Percentiles rank a stretch among this genome's conserved stretches.
Conservation (phyloP, 2,113 vertebrate genomes). For the Nesogale talazaci region DNA sequence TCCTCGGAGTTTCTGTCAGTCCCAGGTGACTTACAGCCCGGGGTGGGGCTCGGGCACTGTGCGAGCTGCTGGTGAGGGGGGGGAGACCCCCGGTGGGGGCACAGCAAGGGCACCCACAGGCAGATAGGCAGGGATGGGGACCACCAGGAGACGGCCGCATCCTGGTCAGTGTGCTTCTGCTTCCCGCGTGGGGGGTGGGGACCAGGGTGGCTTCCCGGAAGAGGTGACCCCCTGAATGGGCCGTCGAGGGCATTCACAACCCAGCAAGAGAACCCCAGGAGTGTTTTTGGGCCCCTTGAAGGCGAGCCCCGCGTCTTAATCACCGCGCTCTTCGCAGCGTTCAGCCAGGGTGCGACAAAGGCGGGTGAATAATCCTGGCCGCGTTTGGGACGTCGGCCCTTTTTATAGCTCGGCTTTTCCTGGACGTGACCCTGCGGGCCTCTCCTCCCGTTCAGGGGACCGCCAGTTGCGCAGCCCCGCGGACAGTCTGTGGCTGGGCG, state of each 20-base stretch:
- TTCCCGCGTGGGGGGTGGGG: neutral
- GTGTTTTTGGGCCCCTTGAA: slow-evolving; percentile 64
- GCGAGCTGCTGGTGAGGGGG: neutral
- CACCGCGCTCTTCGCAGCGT: slow-evolving; percentile 72
- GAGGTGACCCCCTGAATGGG: neutral
- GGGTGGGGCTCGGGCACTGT: neutral
- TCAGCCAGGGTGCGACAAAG: slow-evolving; percentile 66
- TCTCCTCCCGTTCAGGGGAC: neutral
- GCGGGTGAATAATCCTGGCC: slow-evolving; percentile 64
- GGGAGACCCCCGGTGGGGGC: neutral
- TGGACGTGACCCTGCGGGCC: neutral
- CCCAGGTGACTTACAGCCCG: slow-evolving; percentile 7
- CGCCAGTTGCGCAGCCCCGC: neutral
- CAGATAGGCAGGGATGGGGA: neutral
- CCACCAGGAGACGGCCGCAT: too few species aligned
- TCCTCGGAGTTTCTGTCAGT: slow-evolving; percentile 60
- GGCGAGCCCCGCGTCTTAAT: slow-evolving; percentile 67
- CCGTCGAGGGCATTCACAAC: neutral
- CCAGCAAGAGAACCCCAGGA: neutral
- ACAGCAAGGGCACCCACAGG: neutral
- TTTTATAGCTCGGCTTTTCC: slow-evolving; percentile 72
- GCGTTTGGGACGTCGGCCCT: slow-evolving; percentile 65
- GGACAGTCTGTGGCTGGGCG: neutral
- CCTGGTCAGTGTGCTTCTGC: too few species aligned
- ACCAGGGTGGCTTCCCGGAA: neutral